Base-by-base conservation (phyloP, 2,888 invertebrate species). In the Pristionchus mayeri region DNA sequence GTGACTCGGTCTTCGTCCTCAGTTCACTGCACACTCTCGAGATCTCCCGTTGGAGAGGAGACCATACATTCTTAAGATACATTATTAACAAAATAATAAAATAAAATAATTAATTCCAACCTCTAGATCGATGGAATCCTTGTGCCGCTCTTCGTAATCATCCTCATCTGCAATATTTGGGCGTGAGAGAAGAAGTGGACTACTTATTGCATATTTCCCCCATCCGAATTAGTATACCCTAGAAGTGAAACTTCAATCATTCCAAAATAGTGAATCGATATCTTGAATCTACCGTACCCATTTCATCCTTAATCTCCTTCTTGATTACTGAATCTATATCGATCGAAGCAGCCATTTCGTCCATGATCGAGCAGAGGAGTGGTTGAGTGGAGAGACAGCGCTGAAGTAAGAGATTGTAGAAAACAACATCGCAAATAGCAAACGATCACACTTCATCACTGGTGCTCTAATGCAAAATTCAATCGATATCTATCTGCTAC, bases 241-340 rank as follows among this genome's bases (percentile, higher is more conserved):
- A n/a, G n/a, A n/a, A n/a, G n/a, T n/a, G n/a, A n/a, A n/a, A n/a
- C n/a, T n/a, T n/a, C n/a, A n/a, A n/a, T n/a, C n/a, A n/a, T n/a
- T n/a, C n/a, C n/a, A n/a, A n/a, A n/a, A n/a, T n/a, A n/a, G n/a
- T n/a, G n/a, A n/a, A 44, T 44, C 7, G 6, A 44, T 44, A 44
- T 44, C 44, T 21, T 16, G 24, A 24, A 75, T n/a, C n/a, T 30
- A 78, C 50, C 50, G 76, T 78, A 78, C 76, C 76, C 50, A 50
- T 50, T n/a, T 48, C 48, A 7, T 78, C 71, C 76, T 78, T 78
- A 9, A 78, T 34, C 34, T 78, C 76, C 30, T 50, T 48, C 76
- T 78, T 78, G 48, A 78, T 50, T 78, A 50, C 27, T 24, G 50
- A 30, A 78, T 78, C 76, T 27, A 78, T 78, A 78, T 78, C 76